A percentile compares a stretch with the other conserved stretches of the same genome.
phyloP scores from a whole-genome alignment of 2,888 invertebrate genomes.

The Drosophila yooni region DNA sequence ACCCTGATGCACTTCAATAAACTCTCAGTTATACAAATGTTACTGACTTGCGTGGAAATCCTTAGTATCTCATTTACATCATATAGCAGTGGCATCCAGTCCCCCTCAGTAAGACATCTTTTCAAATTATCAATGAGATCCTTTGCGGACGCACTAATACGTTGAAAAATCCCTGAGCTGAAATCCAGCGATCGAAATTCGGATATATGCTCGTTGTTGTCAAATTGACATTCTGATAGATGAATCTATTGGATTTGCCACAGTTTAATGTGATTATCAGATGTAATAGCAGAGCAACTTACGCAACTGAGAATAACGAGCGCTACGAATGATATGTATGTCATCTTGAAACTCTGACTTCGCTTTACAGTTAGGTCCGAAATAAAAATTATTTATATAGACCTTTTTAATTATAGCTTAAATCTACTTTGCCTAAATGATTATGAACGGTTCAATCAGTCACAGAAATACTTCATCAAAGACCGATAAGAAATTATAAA shows the following conservation, averaged over 20 bases:
- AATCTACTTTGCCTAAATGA: neutral
- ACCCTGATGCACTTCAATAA: neutral
- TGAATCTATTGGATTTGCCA: neutral
- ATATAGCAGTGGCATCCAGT: neutral
- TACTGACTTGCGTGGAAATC: neutral
- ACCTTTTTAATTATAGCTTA: neutral
- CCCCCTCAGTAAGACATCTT: neutral
- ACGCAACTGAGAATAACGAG: neutral
- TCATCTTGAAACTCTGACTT: neutral
- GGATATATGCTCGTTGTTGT: accelerated
- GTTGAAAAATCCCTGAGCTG: neutral
- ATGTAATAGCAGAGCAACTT: neutral
- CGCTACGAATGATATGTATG: neutral
- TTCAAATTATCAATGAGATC: neutral
- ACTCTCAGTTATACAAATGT: neutral
- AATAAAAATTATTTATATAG: neutral
- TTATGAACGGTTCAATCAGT: neutral
- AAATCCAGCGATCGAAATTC: neutral
- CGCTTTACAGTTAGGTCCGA: neutral
- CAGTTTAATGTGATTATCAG: neutral
- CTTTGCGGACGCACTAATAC: neutral
- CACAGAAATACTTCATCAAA: neutral
- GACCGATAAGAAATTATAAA: neutral
- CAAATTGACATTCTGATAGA: neutral
- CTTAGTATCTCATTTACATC: neutral